Evolutionary conservation across 2,113 vertebrate genomes (phyloP), one percentile per base, ranked within the genome.

Genomic region (Gallinago undulata): DNA sequence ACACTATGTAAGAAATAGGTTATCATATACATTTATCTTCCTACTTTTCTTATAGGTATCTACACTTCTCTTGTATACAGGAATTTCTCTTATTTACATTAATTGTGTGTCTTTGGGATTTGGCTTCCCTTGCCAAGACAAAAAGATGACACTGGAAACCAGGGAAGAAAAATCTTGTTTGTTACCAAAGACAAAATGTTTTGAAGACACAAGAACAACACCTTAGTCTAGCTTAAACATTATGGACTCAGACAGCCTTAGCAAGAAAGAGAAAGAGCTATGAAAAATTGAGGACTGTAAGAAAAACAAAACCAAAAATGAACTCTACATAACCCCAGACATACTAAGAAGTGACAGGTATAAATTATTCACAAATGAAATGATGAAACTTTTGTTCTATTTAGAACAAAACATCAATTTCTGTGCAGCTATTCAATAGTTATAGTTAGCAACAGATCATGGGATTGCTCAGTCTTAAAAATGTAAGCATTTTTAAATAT

Each of bases 311-410:
- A 48, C 7, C 6, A 68, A 55, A 93, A 92, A 39, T 55, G 9
- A 88, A 80, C 75, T 87, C 64, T 28, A 55, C 22, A 33, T 81
- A 92, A 82, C 56, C 43, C 45, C 48, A 89, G 51, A 81, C 11
- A 50, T 27, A 50, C 64, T 81, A 78, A 70, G 31, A 90, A 63
- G 41, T 57, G 64, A 57, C 39, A 78, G 12, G 56, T 59, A 87
- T 78, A 80, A 97, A 93, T 90, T 87, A 94, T 86, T 90, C 72
- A 84, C 45, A 90, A 89, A 87, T 28, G 4, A 84, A 93, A 64
- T 48, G 1, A 83, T 19, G 11, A 78, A 84, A 78, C 7, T 68
- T 64, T 35, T 31, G 14, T 55, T 91, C 48, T 83, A 43, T 43
- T 75, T 66, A 84, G 50, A 88, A 83, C 16, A 60, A 87, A 79